A percentile compares a stretch with the other conserved stretches of the same genome.
phyloP scores from a whole-genome alignment of 2,797 vertebrate species.

The Jordanella pulchra region DNA sequence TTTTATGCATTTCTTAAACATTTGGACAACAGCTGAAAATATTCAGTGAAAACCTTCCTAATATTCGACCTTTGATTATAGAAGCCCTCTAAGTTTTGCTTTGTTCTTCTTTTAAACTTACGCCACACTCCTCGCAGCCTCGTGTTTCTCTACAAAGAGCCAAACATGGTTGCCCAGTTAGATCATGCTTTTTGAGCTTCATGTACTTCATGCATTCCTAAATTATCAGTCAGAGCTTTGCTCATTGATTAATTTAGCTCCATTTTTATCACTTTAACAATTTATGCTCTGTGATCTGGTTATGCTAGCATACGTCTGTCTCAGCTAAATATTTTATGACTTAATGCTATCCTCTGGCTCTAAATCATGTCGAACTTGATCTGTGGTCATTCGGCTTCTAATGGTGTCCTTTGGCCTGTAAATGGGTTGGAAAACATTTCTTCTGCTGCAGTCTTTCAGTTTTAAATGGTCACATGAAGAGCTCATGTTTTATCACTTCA shows the following conservation, averaged over 20 bases:
- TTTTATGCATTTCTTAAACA: not conserved
- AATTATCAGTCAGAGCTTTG: constrained; percentile 50
- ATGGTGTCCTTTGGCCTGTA: constrained; percentile 13
- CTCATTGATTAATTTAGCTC: constrained; percentile 41
- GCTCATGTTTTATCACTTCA: constrained; percentile 28
- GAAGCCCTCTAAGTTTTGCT: not conserved
- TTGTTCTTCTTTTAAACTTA: constrained; percentile 4
- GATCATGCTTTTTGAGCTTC: constrained; percentile 21
- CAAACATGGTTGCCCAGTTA: constrained; percentile 14
- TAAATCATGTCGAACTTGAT: constrained; percentile 33
- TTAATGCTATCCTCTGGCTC: constrained; percentile 28
- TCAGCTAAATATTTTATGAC: constrained; percentile 59
- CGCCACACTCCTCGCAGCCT: not conserved
- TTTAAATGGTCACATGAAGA: constrained; percentile 36
- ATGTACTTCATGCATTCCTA: constrained; percentile 24
- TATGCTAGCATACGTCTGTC: constrained; percentile 48
- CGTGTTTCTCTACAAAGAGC: constrained; percentile 3
- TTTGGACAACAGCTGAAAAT: not conserved
- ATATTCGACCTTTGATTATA: not conserved
- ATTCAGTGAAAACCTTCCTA: not conserved
- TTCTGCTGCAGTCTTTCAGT: constrained; percentile 23
- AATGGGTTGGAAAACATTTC: constrained; percentile 7
- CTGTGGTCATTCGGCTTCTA: constrained; percentile 9
- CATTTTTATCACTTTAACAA: constrained; percentile 48
- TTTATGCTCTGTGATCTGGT: constrained; percentile 41